These are phyloP conservation scores for Idaea straminata DNA, from an alignment of 2,888 invertebrate species.

Conservation along the genomic window DNA sequence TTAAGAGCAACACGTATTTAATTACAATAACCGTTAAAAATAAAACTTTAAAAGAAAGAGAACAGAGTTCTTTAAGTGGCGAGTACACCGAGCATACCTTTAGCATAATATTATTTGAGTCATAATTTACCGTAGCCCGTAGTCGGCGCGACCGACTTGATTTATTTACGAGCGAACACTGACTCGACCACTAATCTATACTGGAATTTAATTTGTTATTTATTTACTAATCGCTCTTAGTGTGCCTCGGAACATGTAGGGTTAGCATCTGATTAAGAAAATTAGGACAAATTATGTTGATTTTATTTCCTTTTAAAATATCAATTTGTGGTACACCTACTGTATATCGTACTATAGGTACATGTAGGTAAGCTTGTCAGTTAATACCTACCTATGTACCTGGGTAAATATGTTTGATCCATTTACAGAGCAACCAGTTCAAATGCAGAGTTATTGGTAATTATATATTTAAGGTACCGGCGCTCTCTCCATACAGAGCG, in stretches of 20 bases:
- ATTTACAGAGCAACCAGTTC: no score
- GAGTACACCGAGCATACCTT: slow-evolving; percentile 38
- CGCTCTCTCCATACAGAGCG: no score
- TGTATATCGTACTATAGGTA: no score
- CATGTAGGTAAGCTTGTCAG: no score
- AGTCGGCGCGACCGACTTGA: slow-evolving; percentile 59
- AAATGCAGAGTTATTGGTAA: no score
- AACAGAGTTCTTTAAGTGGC: slow-evolving; percentile 32
- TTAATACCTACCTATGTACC: no score
- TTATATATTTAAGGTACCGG: no score
- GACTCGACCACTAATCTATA: slow-evolving; percentile 71
- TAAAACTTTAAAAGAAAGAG: slow-evolving; percentile 25
- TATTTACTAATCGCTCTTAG: slow-evolving; percentile 66
- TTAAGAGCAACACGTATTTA: not conserved
- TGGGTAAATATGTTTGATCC: no score
- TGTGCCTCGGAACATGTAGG: slow-evolving; percentile 44
- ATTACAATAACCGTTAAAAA: not conserved
- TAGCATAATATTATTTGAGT: slow-evolving; percentile 74
- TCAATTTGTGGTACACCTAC: no score
- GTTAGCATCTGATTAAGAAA: slow-evolving; percentile 46
- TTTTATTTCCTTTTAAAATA: slow-evolving; percentile 19
- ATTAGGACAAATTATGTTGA: slow-evolving; percentile 34
- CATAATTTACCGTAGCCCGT: slow-evolving; percentile 64
- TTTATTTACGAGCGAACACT: slow-evolving; percentile 72
- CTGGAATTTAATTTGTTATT: slow-evolving; percentile 75